phyloP scores from a whole-genome alignment of 2,113 vertebrate species.

The Alces alces region DNA sequence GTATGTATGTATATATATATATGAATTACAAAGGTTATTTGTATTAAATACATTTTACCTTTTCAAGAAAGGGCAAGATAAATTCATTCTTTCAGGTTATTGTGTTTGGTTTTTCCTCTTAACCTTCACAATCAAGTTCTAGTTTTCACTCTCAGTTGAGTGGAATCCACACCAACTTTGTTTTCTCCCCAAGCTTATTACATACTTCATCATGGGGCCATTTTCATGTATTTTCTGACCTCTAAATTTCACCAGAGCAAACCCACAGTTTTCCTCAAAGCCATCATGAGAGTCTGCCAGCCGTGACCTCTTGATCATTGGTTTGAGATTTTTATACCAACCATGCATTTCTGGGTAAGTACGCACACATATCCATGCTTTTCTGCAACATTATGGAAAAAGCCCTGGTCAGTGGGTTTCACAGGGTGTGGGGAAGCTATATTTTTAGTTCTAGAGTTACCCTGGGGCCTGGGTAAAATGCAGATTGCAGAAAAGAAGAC shows the following conservation, averaged over 20 bases:
- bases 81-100: not conserved
- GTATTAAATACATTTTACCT: not conserved
- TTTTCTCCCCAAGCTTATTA: not conserved
- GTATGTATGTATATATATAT: not conserved
- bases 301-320: not conserved
- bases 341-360: not conserved
- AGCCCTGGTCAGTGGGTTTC: conserved; percentile 19
- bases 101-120: not conserved
- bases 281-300: not conserved
- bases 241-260: conserved; percentile 4
- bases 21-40: not conserved
- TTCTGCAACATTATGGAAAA: conserved; percentile 38
- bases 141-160: not conserved
- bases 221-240: conserved; percentile 14
- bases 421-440: not conserved
- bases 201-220: not conserved
- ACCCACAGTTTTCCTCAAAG: conserved; percentile 1
- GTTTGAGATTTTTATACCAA: conserved; percentile 27
- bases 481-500: conserved; percentile 31
- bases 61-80: not conserved
- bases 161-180: not conserved
- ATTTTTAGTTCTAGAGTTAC: conserved; percentile 67
- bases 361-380: not conserved
- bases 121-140: not conserved
- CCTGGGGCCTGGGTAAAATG: conserved; percentile 59